Evolutionary conservation across 2,113 vertebrate genomes (phyloP), one percentile per base, ranked within the genome.

Genomic region (Sigmodon hispidus): DNA sequence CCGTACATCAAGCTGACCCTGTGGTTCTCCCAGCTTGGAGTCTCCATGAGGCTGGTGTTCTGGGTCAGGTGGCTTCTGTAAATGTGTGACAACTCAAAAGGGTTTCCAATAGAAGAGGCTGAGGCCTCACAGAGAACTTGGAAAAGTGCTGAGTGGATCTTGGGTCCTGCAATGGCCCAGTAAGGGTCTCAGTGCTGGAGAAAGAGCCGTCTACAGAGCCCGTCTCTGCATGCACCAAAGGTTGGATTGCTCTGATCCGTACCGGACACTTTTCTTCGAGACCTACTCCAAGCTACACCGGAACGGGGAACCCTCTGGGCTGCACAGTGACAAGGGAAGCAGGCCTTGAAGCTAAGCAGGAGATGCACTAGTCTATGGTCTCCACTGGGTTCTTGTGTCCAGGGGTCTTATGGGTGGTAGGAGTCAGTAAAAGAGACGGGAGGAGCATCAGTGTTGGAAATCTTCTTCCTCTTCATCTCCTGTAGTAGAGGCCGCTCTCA

Each of bases 281-380:
- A 43, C 40, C 31, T 34, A 36, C 61, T 65, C 9, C 3, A 0
- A 0, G 48, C 75, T 3, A 3, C 43, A 29, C 5, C 3, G 43
- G 43, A 40, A 0, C 1, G 4, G 1, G 31, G 45, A 13, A 5
- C 8, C 61, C 61, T 34, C 5, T 3, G 0, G 0, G 65, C 73
- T 3, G 2, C n/a, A 22, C 6, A 4, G 12, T 31, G 48, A 0
- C 0, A 4, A 1, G 24, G 48, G 15, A 8, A 26, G 55, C 45
- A 45, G 15, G 34, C 36, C 4, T 13, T 76, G 8, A 16, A 5
- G 7, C 10, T 5, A 2, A n/a, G 8, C 36, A n/a, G 3, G 59
- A 8, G 45, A 24, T 11, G 10, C 3, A 2, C 6, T 8, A 0
- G 3, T 36, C n/a, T 11, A 0, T 1, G 5, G 11, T 79, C 26